phyloP scores from a whole-genome alignment of 2,797 vertebrate species.

The Trichosurus vulpecula region DNA sequence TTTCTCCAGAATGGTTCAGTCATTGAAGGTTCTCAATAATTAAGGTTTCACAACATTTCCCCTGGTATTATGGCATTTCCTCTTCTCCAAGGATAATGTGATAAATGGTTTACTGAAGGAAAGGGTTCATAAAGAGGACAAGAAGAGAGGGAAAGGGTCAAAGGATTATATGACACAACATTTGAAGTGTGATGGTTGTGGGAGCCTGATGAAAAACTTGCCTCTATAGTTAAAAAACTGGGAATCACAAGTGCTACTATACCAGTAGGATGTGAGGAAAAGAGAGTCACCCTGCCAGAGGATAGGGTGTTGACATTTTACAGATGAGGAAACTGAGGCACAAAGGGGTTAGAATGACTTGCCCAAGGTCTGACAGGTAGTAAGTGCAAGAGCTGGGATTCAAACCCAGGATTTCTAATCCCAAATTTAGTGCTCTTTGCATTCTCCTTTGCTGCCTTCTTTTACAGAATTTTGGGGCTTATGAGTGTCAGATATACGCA shows the following conservation, averaged over 20 bases:
- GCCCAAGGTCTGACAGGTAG: background rate
- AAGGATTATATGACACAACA: background rate
- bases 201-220: background rate
- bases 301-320: background rate
- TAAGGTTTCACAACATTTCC: conserved; percentile 26
- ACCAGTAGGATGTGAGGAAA: background rate
- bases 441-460: background rate
- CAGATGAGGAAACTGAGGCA: background rate
- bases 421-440: background rate
- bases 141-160: background rate
- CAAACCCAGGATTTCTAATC: background rate
- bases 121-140: background rate
- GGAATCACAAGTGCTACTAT: background rate
- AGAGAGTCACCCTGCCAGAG: background rate
- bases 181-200: background rate
- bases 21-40: conserved; percentile 6
- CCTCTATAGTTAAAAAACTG: background rate
- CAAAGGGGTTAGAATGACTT: background rate
- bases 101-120: conserved; percentile 31
- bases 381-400: background rate
- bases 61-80: conserved; percentile 1
- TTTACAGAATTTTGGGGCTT: background rate
- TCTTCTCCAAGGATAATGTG: conserved; percentile 10
- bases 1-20: background rate
- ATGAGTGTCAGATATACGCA: background rate